Conservation (phyloP, 2,888 invertebrate genomes). For the Epinotia demarniana region DNA sequence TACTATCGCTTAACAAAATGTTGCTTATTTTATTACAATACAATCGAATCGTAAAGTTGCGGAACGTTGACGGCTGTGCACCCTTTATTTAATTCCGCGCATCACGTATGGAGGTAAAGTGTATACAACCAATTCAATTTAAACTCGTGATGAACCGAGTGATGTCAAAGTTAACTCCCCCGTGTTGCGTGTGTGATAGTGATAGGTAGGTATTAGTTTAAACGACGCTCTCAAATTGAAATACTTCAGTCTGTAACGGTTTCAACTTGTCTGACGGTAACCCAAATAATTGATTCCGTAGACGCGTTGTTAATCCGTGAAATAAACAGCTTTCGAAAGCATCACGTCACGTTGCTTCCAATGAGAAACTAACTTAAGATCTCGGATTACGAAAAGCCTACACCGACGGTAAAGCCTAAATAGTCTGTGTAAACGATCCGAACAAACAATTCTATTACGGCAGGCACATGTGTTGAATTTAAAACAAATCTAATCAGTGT, state of each 20-base stretch:
- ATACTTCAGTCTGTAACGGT: constrained; percentile 52
- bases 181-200: constrained; percentile 40
- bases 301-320: constrained; percentile 30
- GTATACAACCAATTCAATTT: constrained; percentile 64
- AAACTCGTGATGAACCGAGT: constrained; percentile 58
- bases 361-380: constrained; percentile 30
- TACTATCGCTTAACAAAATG: constrained; percentile 17
- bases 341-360: constrained; percentile 20
- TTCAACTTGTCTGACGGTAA: constrained; percentile 30
- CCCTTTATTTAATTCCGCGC: constrained; percentile 62
- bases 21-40: constrained; percentile 35
- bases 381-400: constrained; percentile 16
- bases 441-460: constrained; percentile 35
- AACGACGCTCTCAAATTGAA: constrained; percentile 70
- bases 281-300: constrained; percentile 38
- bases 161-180: constrained; percentile 61
- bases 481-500: constrained; percentile 31
- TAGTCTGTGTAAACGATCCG: constrained; percentile 23
- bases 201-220: constrained; percentile 55
- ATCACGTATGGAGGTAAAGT: constrained; percentile 58
- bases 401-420: background rate
- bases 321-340: constrained; percentile 31
- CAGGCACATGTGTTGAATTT: constrained; percentile 32
- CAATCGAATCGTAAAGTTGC: constrained; percentile 30
- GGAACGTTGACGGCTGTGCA: constrained; percentile 25